Evolutionary conservation across 2,888 invertebrate species (phyloP), one percentile per base, ranked within the genome.

Genomic region (Pandemis heparana): DNA sequence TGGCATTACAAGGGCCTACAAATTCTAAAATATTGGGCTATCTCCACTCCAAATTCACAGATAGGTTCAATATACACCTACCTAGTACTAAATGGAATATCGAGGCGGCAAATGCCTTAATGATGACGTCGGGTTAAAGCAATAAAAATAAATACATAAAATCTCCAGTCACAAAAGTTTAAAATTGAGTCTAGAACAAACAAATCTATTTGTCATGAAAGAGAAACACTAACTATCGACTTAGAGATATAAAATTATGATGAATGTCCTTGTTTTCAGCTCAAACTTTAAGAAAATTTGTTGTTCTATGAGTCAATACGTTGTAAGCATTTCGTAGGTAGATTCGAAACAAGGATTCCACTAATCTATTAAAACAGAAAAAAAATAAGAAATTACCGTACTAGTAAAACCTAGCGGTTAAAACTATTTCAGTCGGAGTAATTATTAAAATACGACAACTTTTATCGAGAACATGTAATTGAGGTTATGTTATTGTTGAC

Each of bases 401-500:
- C 12, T 5, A 12, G 12, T 12, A 43, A 43, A 12, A 10, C 43
- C 4, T 5, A 43, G 12, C 12, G 12, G 10, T 43, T 43, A 12
- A 43, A 43, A 10, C 5, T 5, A 12, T 43, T 43, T 43, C 10
- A 32, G 23, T 32, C 23, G 23, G 4, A 1, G 2, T 32, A 32
- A 32, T 32, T 32, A 32, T 32, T 32, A 32, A 32, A 32, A 32
- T 32, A 32, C 23, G 23, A 32, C 23, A 32, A 32, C 23, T 32
- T 32, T 32, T 32, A 32, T 32, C 23, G 23, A 32, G 12, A 10
- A 43, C 12, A 43, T 48, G 7, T n/a, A 14, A 1, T 48, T 43
- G 8, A 68, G 72, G 72, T 73, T 73, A 73, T 73, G 48, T 73
- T 73, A 63, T 73, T 73, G 72, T 73, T 73, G 53, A 43, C 16